Conservation (phyloP, 2,113 vertebrate species). For the Pseudonaja textilis region DNA sequence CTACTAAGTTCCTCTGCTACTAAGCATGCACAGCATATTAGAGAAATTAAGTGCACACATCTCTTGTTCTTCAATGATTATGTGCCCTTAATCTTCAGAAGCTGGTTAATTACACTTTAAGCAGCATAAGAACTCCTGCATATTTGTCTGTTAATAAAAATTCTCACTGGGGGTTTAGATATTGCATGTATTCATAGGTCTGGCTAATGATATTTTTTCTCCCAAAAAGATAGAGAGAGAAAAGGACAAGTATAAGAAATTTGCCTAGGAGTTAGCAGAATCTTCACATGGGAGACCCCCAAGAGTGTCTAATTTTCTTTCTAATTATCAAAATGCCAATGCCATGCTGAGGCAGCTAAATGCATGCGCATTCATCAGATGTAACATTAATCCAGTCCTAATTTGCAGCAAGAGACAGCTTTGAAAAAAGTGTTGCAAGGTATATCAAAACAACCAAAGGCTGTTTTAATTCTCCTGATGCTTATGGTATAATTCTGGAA, state of each 20-base stretch:
- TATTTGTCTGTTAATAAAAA: conserved; percentile 70
- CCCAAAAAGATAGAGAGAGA: not conserved
- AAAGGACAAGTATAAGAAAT: conserved; percentile 44
- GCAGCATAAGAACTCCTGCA: conserved; percentile 55
- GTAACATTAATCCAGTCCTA: conserved; percentile 42
- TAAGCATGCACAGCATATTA: conserved; percentile 57
- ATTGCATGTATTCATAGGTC: conserved; percentile 61
- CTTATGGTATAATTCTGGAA: not conserved
- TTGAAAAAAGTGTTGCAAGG: conserved; percentile 1
- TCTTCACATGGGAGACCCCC: conserved; percentile 56
- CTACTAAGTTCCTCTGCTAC: conserved; percentile 41
- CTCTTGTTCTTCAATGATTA: conserved; percentile 59
- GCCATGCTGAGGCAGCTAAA: conserved; percentile 59
- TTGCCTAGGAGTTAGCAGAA: conserved; percentile 50
- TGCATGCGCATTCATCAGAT: conserved; percentile 47
- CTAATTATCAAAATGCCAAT: conserved; percentile 54
- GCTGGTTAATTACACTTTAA: conserved; percentile 69
- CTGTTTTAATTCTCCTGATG: not conserved
- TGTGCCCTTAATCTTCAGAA: conserved; percentile 63
- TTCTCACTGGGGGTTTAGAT: conserved; percentile 64
- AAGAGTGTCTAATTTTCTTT: conserved; percentile 67
- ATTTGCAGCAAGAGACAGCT: conserved; percentile 15
- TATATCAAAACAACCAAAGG: conserved; percentile 2
- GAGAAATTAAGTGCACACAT: conserved; percentile 57
- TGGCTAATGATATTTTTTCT: conserved; percentile 53